Evolutionary conservation across 2,113 vertebrate species (phyloP).

Genomic region (Capreolus pygargus): DNA sequence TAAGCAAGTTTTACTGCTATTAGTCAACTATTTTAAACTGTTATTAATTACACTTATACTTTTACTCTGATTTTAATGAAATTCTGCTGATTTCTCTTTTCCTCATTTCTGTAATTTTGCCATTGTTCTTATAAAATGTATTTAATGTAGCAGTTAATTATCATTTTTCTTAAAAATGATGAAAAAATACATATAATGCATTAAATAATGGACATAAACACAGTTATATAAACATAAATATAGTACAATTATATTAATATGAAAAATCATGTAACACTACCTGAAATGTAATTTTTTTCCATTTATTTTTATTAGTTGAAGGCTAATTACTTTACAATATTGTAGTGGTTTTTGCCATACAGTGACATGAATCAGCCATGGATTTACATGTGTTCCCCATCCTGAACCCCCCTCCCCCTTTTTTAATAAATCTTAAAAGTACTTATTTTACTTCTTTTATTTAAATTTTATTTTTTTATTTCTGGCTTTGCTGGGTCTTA

Average conservation of each 20-base stretch:
- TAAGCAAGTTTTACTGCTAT: not conserved
- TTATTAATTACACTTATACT: not conserved
- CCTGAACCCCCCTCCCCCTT: too few species aligned
- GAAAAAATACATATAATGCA: not conserved
- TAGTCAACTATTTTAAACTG: not conserved
- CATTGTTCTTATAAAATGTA: conserved; percentile 15
- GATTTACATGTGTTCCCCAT: too few species aligned
- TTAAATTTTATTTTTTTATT: not conserved
- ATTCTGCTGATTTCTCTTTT: not conserved
- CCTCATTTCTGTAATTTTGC: not conserved
- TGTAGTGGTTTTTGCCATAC: too few species aligned
- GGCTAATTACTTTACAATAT: too few species aligned
- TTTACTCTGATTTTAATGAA: not conserved
- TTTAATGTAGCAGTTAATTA: not conserved
- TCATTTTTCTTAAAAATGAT: not conserved
- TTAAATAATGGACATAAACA: not conserved
- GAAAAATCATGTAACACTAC: not conserved
- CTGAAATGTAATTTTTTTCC: not conserved
- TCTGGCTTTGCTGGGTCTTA: not conserved
- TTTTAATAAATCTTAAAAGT: not conserved
- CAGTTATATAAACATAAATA: not conserved
- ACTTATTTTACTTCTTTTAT: not conserved
- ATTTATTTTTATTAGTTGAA: too few species aligned
- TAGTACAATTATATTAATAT: not conserved
- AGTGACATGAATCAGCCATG: too few species aligned